phyloP scores from a whole-genome alignment of 2,888 invertebrate species.

The Sclerodermus sp. region DNA sequence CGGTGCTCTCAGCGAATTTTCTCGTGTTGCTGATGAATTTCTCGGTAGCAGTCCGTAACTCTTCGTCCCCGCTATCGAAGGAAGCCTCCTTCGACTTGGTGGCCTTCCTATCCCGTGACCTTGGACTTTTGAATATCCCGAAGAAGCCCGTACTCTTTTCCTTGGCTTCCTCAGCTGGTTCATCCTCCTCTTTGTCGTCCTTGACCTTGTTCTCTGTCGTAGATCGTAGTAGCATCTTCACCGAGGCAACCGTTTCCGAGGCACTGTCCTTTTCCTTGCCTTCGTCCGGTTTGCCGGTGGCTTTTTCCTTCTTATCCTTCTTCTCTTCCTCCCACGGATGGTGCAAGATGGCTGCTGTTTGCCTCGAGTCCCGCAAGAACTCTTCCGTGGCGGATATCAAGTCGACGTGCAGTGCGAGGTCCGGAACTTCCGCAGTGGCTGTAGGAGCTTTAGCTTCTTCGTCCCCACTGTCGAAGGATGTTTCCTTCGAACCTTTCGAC shows the following conservation, averaged over 20 bases:
- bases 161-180: conserved; percentile 19
- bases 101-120: conserved; percentile 40
- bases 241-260: too few species aligned
- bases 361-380: conserved; percentile 52
- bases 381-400: conserved; percentile 33
- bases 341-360: conserved; percentile 59
- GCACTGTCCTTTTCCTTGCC: conserved; percentile 32
- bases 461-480: conserved; percentile 50
- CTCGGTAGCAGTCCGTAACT: conserved; percentile 30
- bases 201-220: conserved; percentile 24
- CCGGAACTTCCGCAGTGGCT: conserved; percentile 30
- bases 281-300: conserved; percentile 9
- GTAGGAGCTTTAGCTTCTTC: conserved; percentile 39
- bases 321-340: too few species aligned
- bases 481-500: conserved; percentile 46
- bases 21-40: conserved; percentile 44
- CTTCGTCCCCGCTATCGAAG: conserved; percentile 36
- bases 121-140: conserved; percentile 49
- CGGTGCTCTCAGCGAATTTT: conserved; percentile 21
- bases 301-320: conserved; percentile 27
- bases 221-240: conserved; percentile 17
- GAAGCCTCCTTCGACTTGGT: conserved; percentile 32
- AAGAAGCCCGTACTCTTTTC: conserved; percentile 40
- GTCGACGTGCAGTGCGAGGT: conserved; percentile 7
- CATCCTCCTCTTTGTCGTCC: conserved; percentile 23